Percentiles rank a stretch among this genome's conserved stretches.
Evolutionary conservation across 2,888 invertebrate genomes (phyloP).

Genomic region (Ophioninae sp.): DNA sequence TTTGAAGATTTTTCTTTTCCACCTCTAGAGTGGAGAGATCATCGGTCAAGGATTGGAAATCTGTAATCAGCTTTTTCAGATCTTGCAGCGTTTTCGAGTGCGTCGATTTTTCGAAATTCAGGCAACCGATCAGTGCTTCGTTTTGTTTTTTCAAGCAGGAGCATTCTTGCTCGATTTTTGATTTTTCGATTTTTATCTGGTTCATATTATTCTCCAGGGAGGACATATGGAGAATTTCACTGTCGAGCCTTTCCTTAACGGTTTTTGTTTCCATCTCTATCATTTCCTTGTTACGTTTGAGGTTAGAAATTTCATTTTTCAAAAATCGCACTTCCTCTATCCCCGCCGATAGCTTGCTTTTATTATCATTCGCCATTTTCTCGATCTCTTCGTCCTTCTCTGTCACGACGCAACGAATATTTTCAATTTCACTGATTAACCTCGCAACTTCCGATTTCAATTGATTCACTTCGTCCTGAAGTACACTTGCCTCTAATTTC

Average conservation of each 20-base stretch:
- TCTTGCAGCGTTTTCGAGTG: slow-evolving; percentile 57
- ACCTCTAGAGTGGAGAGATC: slow-evolving; percentile 46
- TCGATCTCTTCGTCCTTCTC: slow-evolving; percentile 62
- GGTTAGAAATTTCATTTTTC: slow-evolving; percentile 41
- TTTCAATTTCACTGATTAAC: slow-evolving; percentile 56
- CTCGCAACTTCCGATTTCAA: slow-evolving; percentile 50
- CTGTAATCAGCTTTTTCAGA: slow-evolving; percentile 48
- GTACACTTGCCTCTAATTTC: slow-evolving; percentile 51
- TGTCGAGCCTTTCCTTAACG: slow-evolving; percentile 43
- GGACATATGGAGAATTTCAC: slow-evolving; percentile 47
- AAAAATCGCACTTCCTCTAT: slow-evolving; percentile 50
- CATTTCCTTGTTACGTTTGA: slow-evolving; percentile 24
- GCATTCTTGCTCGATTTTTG: slow-evolving; percentile 50
- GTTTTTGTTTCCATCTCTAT: slow-evolving; percentile 37
- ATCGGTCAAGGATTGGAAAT: slow-evolving; percentile 40
- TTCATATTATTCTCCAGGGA: slow-evolving; percentile 43
- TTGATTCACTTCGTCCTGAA: slow-evolving; percentile 55
- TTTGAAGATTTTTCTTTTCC: slow-evolving; percentile 58
- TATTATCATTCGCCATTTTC: slow-evolving; percentile 53
- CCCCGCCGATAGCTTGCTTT: slow-evolving; percentile 45
- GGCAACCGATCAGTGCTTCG: slow-evolving; percentile 58
- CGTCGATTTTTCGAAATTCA: slow-evolving; percentile 56
- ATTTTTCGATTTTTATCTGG: slow-evolving; percentile 44
- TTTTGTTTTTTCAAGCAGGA: slow-evolving; percentile 58
- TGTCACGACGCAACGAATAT: slow-evolving; percentile 50